Evolutionary conservation across 2,888 invertebrate genomes (phyloP), one percentile per base, ranked within the genome.

Genomic region (Entomobrya multifasciata): DNA sequence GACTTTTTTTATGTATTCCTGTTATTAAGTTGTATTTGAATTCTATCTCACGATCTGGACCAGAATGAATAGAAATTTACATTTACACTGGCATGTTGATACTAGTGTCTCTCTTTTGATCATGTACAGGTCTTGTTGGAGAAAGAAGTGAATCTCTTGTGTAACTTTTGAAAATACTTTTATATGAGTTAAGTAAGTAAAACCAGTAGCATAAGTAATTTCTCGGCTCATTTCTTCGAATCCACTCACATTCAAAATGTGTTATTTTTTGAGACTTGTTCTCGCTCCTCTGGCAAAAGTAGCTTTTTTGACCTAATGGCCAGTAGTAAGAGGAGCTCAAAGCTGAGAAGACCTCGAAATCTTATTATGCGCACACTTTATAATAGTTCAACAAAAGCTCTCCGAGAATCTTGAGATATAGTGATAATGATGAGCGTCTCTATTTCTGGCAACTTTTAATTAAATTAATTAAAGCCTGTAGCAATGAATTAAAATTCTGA

Each of bases 381-480:
- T n/a, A 15, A n/a, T n/a, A n/a, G n/a, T n/a, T n/a, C 36, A 36
- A 36, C 36, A 36, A 36, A n/a, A 57, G 25, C 25, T 25, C 22
- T 57, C 11, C 25, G 8, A 22, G 13, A 44, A 67, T 67, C 44
- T 44, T 67, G 22, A 67, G 67, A 49, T 49, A 15, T n/a, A 17
- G 22, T 67, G 22, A 41, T 67, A 44, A 41, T 67, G 41, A 67
- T 44, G 41, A n/a, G 41, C 22, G 3, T 17, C 17, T 36, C 67
- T 67, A 44, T 67, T 67, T 67, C 67, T n/a, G 44, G 41, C 41
- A 67, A 67, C 44, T 67, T 67, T 67, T 67, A 67, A 67, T 67
- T 67, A 67, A 67, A 67, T 67, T 67, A 70, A 70, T 70, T 67
- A 47, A 70, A 25, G 70, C 70, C 70, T 22, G 5, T n/a, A 70